These are phyloP conservation scores for Plectropomus leopardus DNA, from an alignment of 2,113 vertebrate genomes.

Conservation along the genomic window DNA sequence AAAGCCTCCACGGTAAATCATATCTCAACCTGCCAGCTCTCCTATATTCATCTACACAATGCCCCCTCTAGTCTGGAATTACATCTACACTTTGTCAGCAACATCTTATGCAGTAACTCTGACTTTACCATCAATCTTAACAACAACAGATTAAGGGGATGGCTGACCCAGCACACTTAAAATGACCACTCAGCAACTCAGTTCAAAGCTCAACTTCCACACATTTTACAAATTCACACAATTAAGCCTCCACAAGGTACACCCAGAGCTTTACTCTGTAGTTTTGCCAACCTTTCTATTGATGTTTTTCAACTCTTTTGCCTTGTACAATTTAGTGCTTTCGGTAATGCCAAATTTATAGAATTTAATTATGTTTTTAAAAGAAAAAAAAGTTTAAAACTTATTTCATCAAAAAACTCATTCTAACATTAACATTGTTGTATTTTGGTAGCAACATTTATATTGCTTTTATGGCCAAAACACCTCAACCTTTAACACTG, in stretches of 20 bases:
- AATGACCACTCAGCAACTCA: constrained; percentile 12
- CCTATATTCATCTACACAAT: not conserved
- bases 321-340: not conserved
- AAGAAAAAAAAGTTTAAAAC: too few species aligned
- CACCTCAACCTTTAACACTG: not conserved
- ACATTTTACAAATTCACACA: constrained; percentile 2
- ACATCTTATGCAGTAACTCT: constrained; percentile 7
- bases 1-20: not conserved
- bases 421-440: too few species aligned
- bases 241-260: not conserved
- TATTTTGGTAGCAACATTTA: not conserved
- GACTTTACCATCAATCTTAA: not conserved
- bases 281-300: not conserved
- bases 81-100: not conserved
- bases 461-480: too few species aligned
- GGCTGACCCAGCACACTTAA: constrained; percentile 4
- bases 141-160: constrained; percentile 4
- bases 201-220: not conserved
- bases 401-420: too few species aligned
- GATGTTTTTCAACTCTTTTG: not conserved
- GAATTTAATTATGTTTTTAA: too few species aligned
- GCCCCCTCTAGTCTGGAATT: not conserved
- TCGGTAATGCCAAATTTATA: not conserved
- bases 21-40: not conserved
- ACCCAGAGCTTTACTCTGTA: not conserved